Evolutionary conservation across 2,113 vertebrate species (phyloP).

Genomic region (Sphaerodactylus townsendi): DNA sequence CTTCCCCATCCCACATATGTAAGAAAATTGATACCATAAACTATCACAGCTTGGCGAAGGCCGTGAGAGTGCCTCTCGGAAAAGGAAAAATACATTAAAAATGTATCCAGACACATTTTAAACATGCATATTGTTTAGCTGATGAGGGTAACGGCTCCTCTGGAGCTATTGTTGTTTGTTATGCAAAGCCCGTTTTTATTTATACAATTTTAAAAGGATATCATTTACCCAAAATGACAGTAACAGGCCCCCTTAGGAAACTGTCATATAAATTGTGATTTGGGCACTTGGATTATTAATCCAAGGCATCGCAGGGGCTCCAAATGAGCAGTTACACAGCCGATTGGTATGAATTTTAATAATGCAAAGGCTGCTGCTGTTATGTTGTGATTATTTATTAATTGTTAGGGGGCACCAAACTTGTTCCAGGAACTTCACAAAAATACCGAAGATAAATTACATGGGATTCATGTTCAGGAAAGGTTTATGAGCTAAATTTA

Average conservation of each 20-base stretch:
- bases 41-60: background rate
- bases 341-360: background rate
- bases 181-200: slow-evolving; percentile 40
- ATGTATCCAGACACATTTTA: slow-evolving; percentile 45
- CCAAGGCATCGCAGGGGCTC: background rate
- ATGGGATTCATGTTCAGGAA: background rate
- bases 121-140: slow-evolving; percentile 54
- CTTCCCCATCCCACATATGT: background rate
- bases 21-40: slow-evolving; percentile 38
- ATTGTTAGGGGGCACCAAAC: background rate
- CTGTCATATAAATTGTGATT: slow-evolving; percentile 43
- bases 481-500: background rate
- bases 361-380: background rate
- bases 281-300: slow-evolving; percentile 23
- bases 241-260: slow-evolving; percentile 32
- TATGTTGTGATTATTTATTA: background rate
- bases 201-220: slow-evolving; percentile 6
- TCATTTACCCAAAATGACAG: slow-evolving; percentile 32
- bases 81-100: slow-evolving; percentile 46
- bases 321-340: slow-evolving; percentile 10
- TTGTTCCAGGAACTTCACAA: background rate
- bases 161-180: slow-evolving; percentile 31
- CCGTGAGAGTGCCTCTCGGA: slow-evolving; percentile 22
- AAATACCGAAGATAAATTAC: background rate
- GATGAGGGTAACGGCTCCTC: slow-evolving; percentile 37